Base-by-base conservation (phyloP, 2,797 vertebrate genomes). In the Manis crassicaudata region DNA sequence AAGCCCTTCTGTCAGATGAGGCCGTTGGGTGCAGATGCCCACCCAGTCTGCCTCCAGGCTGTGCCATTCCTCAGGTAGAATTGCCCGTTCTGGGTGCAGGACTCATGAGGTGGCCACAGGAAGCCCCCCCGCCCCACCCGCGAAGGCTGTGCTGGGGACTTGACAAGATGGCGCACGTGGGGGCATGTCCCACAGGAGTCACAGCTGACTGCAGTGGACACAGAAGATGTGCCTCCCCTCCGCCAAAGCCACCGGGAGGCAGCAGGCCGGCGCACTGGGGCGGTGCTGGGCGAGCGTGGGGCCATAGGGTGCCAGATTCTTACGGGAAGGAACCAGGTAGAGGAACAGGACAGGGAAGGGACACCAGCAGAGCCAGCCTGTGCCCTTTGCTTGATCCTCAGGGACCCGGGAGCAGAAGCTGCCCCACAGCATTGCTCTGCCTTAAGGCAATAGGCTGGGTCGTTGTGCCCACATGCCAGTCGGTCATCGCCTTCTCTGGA, bases 241-340 rank as follows among this genome's bases (percentile, higher is more conserved):
- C 56, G 43, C 85, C 37, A 35, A 13, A 29, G 75, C 29, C 76
- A n/a, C 43, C 35, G 10, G 67, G 50, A 52, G 50, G 32, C 5
- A 16, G 4, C 13, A 58, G 37, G 7, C 21, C 3, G 11, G 63
- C 2, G 46, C 46, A 11, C 46, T 12, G 46, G 46, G 46, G 46
- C 25, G 10, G 14, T 2, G 18, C 23, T 12, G 27, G 52, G 52
- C 37, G 37, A 82, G 52, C 35, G 0, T 12, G 20, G 60, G 2
- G 23, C 18, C 52, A 10, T 2, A 35, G n/a, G 3, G 2, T 18
- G 27, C 0, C 0, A 73, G 52, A 43, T 21, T 56, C 7, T 56
- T 18, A 23, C 5, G 16, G 73, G n/a, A 63, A 79, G 20, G 23
- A 40, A 46, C 43, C 43, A 9, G 43, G 43, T 14, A 40, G 21